Evolutionary conservation across 2,888 invertebrate genomes (phyloP).

Genomic region (Hybos culiciformis): DNA sequence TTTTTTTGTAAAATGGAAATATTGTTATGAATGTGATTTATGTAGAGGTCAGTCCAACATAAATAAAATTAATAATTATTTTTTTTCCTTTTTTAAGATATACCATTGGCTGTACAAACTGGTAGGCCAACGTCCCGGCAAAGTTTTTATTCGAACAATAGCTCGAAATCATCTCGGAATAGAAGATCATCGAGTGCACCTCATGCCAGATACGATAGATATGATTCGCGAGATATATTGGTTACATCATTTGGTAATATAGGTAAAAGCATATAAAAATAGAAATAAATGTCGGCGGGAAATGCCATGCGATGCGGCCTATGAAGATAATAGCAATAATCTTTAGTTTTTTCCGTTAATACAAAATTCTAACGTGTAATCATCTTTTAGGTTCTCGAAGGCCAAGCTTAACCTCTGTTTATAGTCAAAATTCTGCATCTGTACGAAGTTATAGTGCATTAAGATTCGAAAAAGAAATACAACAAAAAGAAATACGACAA

Average conservation of each 20-base stretch:
- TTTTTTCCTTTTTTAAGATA: constrained; percentile 36
- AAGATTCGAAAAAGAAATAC: constrained; percentile 65
- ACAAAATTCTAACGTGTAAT: background rate
- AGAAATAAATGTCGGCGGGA: no score
- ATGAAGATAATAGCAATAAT: no score
- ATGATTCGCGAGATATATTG: constrained; percentile 50
- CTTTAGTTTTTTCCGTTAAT: no score
- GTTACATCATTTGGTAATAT: constrained; percentile 71
- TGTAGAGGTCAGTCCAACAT: no score
- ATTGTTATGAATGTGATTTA: no score
- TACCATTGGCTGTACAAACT: constrained; percentile 46
- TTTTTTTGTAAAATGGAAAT: no score
- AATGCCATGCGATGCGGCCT: no score
- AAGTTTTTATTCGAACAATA: constrained; percentile 44
- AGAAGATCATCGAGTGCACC: constrained; percentile 39
- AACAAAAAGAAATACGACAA: constrained; percentile 63
- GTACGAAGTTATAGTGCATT: constrained; percentile 69
- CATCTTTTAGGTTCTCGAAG: constrained; percentile 61
- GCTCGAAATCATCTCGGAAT: constrained; percentile 40
- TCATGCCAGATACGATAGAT: constrained; percentile 37
- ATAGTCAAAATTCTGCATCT: constrained; percentile 74
- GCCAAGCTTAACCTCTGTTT: constrained; percentile 74
- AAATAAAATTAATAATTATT: background rate
- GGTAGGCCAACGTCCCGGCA: constrained; percentile 47
- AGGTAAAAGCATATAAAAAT: no score